phyloP scores from a whole-genome alignment of 1,140 invertebrate species.

The Hyles vespertilio region DNA sequence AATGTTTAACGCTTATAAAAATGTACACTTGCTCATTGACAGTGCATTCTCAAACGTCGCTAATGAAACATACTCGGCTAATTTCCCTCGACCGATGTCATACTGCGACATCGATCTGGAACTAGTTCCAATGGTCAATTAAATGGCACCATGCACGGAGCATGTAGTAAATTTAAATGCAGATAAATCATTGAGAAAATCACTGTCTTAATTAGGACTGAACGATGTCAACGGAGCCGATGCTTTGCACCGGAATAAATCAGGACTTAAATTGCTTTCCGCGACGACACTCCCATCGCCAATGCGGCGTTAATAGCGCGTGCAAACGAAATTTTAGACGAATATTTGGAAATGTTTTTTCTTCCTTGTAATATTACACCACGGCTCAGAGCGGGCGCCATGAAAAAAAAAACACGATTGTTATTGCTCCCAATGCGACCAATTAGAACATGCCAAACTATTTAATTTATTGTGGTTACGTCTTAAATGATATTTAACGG shows the following conservation, averaged over 20 bases:
- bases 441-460: conserved; percentile 27
- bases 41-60: neutral
- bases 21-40: neutral
- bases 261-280: conserved; percentile 67
- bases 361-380: conserved; percentile 50
- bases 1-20: conserved; percentile 7
- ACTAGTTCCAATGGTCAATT: conserved; percentile 35
- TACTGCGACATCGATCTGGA: conserved; percentile 1
- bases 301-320: conserved; percentile 66
- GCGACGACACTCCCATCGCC: conserved; percentile 61
- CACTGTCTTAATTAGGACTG: conserved; percentile 61
- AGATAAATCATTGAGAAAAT: conserved; percentile 58
- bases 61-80: conserved; percentile 1
- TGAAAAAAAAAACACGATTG: conserved; percentile 30
- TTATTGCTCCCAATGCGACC: conserved; percentile 29
- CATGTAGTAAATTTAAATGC: conserved; percentile 31
- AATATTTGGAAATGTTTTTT: conserved; percentile 59
- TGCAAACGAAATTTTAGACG: conserved; percentile 63
- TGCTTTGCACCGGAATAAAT: conserved; percentile 53
- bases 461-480: conserved; percentile 15
- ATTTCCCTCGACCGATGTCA: neutral
- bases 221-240: conserved; percentile 50
- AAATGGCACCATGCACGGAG: conserved; percentile 24
- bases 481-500: conserved; percentile 26
- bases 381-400: conserved; percentile 43